A percentile compares a stretch with the other conserved stretches of the same genome.
These are phyloP conservation scores for Scaptomyza flava DNA, from an alignment of 2,888 invertebrate species.

Conservation along the genomic window DNA sequence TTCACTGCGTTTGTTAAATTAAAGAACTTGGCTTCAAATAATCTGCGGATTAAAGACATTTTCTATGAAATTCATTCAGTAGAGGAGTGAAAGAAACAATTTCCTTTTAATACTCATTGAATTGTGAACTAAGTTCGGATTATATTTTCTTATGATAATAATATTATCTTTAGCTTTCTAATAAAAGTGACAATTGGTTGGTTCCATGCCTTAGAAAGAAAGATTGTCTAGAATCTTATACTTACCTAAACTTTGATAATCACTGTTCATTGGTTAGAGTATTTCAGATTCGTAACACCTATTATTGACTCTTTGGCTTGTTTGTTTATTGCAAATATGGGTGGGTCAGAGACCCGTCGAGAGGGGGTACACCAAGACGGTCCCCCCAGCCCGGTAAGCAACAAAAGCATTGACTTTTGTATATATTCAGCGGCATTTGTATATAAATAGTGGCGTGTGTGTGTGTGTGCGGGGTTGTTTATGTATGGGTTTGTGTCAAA, in stretches of 20 bases:
- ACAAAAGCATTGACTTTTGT: slow-evolving; percentile 78
- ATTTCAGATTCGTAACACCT: slow-evolving; percentile 19
- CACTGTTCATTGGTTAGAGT: slow-evolving; percentile 25
- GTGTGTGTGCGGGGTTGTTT: slow-evolving; percentile 12
- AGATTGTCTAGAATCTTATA: neutral
- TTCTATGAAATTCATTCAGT: too few species aligned
- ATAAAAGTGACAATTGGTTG: too few species aligned
- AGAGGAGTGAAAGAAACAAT: too few species aligned
- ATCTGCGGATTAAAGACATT: too few species aligned
- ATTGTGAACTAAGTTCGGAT: too few species aligned
- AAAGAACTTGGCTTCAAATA: neutral
- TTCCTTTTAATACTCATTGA: too few species aligned
- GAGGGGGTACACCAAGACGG: slow-evolving; percentile 30
- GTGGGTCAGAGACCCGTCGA: slow-evolving; percentile 37
- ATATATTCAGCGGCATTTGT: slow-evolving; percentile 75
- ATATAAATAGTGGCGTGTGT: slow-evolving; percentile 69
- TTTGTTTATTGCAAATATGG: slow-evolving; percentile 70
- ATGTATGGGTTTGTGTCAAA: slow-evolving; percentile 58
- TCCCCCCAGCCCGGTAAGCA: slow-evolving; percentile 37
- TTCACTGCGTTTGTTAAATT: neutral
- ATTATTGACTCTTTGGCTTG: slow-evolving; percentile 18
- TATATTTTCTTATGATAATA: too few species aligned
- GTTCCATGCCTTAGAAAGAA: too few species aligned
- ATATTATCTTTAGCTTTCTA: too few species aligned
- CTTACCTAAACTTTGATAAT: neutral